Evolutionary conservation across 2,797 vertebrate species (phyloP).

Genomic region (Tauraco hartlaubi): DNA sequence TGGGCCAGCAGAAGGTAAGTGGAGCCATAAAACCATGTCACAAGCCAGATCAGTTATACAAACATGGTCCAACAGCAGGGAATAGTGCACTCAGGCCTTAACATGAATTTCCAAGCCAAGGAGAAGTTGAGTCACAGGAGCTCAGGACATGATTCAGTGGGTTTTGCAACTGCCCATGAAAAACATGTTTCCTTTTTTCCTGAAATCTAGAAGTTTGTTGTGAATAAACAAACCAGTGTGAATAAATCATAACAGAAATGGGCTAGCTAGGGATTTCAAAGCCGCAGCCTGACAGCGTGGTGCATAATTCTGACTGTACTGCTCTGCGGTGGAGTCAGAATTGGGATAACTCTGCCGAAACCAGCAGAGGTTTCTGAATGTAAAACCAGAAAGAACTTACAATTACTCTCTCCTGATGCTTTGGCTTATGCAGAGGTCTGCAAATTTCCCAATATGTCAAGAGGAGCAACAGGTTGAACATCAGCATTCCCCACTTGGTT

Average conservation of each 20-base stretch:
- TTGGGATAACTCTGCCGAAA: neutral
- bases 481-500: neutral
- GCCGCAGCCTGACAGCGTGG: neutral
- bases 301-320: neutral
- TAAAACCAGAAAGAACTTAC: constrained; percentile 4
- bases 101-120: neutral
- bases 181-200: neutral
- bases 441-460: neutral
- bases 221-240: constrained; percentile 5
- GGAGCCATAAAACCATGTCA: neutral
- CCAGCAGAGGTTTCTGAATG: neutral
- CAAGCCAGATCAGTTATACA: neutral
- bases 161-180: neutral
- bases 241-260: constrained; percentile 24
- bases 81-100: neutral
- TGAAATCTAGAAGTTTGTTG: neutral
- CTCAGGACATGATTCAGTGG: neutral
- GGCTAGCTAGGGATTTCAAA: constrained; percentile 1
- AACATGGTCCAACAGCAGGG: neutral
- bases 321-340: neutral
- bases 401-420: neutral
- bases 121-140: neutral
- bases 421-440: neutral
- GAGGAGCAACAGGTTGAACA: neutral
- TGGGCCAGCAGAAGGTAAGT: constrained; percentile 89